Evolutionary conservation across 2,113 vertebrate genomes (phyloP).

Genomic region (Tursiops truncatus): DNA sequence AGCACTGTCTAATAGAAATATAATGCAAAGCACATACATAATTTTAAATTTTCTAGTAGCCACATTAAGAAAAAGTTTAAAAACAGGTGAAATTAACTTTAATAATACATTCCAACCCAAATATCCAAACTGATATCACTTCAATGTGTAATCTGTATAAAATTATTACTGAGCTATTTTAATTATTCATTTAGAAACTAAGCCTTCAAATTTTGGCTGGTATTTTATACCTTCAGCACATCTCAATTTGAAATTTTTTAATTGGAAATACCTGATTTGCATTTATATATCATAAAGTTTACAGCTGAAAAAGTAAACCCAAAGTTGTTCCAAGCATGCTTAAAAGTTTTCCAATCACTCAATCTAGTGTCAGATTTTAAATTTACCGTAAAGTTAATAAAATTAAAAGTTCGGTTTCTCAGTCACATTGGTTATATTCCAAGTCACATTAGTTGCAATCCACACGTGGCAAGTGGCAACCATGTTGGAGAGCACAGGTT

Average conservation of each 20-base stretch:
- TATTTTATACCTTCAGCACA: background rate
- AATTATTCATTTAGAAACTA: background rate
- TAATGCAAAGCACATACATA: background rate
- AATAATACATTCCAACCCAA: background rate
- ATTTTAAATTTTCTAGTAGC: background rate
- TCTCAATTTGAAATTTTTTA: background rate
- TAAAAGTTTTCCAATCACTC: background rate
- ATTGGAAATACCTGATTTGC: background rate
- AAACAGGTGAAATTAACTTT: background rate
- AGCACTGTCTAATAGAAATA: background rate
- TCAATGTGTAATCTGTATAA: background rate
- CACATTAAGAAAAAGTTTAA: background rate
- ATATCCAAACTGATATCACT: background rate
- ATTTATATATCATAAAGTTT: background rate
- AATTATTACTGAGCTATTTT: background rate
- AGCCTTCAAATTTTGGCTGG: background rate
- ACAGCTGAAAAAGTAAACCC: background rate
- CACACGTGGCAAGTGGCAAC: background rate
- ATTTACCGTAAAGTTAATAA: background rate
- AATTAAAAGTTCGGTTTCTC: background rate
- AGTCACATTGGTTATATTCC: background rate
- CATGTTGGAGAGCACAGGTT: background rate
- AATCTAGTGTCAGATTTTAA: background rate
- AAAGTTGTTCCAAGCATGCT: background rate
- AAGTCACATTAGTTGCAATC: background rate